These are phyloP conservation scores for Nephotettix cincticeps DNA, from an alignment of 1,140 invertebrate species.

Conservation along the genomic window DNA sequence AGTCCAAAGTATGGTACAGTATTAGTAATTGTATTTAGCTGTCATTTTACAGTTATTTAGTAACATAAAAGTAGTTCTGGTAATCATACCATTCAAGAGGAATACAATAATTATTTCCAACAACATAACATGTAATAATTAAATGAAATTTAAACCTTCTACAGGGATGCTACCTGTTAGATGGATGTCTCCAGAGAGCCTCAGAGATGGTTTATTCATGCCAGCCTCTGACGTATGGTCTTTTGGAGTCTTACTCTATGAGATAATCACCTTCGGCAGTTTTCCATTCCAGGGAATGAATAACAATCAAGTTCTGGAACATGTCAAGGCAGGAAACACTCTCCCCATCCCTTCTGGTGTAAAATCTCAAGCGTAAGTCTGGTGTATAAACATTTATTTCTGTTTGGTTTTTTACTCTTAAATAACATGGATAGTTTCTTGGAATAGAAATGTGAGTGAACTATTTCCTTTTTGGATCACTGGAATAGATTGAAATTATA, in stretches of 20 bases:
- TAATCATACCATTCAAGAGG: too few species aligned
- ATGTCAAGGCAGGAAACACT: conserved; percentile 72
- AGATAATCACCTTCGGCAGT: conserved; percentile 84
- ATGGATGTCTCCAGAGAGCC: conserved; percentile 90
- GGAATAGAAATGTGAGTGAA: too few species aligned
- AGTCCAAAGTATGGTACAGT: too few species aligned
- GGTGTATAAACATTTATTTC: neutral
- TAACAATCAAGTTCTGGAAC: conserved; percentile 80
- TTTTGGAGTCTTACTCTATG: conserved; percentile 80
- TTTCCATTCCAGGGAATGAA: conserved; percentile 84
- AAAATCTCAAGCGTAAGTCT: conserved; percentile 74
- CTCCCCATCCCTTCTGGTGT: conserved; percentile 70
- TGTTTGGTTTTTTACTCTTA: too few species aligned
- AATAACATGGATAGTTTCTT: too few species aligned
- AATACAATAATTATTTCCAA: too few species aligned
- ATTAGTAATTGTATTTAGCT: too few species aligned
- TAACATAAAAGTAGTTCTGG: too few species aligned
- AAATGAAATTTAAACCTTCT: conserved; percentile 18
- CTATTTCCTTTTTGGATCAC: too few species aligned
- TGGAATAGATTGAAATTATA: too few species aligned
- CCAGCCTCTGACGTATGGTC: conserved; percentile 85
- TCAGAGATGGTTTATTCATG: conserved; percentile 79
- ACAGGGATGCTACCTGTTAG: conserved; percentile 80
- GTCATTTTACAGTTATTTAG: too few species aligned
- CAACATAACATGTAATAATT: too few species aligned